These are phyloP conservation scores for Sesia bembeciformis DNA, from an alignment of 2,888 invertebrate genomes.

Conservation along the genomic window DNA sequence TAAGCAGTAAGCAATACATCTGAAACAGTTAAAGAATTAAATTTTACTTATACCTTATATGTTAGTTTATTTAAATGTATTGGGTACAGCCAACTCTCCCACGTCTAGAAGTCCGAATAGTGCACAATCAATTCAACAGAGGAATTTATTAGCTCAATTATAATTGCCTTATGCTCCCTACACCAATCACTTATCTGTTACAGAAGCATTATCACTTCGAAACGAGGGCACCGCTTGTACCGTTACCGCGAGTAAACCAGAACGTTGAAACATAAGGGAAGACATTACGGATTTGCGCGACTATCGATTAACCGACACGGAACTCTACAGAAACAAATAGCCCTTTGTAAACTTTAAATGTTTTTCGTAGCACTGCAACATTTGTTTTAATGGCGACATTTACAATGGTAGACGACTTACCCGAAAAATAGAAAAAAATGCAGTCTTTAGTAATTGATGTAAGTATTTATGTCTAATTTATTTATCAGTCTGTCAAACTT, in stretches of 20 bases:
- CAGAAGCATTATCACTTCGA: slow-evolving; percentile 52
- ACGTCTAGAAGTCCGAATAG: background rate
- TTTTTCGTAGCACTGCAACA: too few species aligned
- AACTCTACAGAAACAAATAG: background rate
- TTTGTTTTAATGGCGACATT: too few species aligned
- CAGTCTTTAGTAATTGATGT: background rate
- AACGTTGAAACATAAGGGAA: slow-evolving; percentile 1
- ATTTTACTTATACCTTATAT: background rate
- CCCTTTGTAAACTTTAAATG: too few species aligned
- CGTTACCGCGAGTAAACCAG: slow-evolving; percentile 38
- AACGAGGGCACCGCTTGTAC: slow-evolving; percentile 43
- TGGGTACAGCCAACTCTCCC: background rate
- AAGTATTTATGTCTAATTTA: background rate
- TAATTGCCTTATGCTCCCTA: slow-evolving; percentile 27
- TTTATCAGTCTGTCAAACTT: too few species aligned
- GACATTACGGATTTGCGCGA: background rate
- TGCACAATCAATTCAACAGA: slow-evolving; percentile 14
- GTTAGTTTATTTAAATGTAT: background rate
- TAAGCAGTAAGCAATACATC: background rate
- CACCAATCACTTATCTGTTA: slow-evolving; percentile 32
- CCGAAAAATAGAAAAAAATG: background rate
- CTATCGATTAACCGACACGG: background rate
- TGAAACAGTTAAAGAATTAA: background rate
- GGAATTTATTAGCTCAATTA: slow-evolving; percentile 36
- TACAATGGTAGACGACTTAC: too few species aligned